phyloP scores from a whole-genome alignment of 2,888 invertebrate genomes.

The Xestia xanthographa region DNA sequence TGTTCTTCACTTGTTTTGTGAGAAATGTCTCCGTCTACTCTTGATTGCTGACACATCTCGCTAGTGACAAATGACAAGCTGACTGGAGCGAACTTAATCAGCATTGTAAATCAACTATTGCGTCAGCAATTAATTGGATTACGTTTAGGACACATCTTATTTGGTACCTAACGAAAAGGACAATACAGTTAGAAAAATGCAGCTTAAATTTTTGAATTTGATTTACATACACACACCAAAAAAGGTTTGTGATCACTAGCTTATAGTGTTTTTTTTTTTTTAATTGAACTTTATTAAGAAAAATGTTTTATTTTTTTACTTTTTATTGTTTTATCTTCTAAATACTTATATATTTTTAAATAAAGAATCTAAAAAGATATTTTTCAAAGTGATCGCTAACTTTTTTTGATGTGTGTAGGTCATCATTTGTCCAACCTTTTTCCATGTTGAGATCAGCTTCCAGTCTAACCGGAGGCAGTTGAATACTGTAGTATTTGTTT shows the following conservation, averaged over 20 bases:
- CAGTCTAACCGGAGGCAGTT: neutral
- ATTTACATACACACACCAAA: no score
- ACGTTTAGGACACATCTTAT: neutral
- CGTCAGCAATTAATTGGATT: slow-evolving; percentile 41
- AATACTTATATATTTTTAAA: no score
- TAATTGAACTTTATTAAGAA: no score
- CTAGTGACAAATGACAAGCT: slow-evolving; percentile 38
- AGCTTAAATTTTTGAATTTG: neutral
- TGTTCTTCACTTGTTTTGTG: neutral
- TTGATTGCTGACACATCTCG: slow-evolving; percentile 39
- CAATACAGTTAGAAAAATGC: neutral
- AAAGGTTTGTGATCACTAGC: no score
- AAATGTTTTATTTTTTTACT: no score
- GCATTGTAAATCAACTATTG: slow-evolving; percentile 53
- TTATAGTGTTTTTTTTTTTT: no score
- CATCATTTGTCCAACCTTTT: neutral
- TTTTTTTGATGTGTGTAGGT: no score
- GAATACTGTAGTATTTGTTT: neutral
- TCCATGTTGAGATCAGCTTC: no score
- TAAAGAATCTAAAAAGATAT: no score
- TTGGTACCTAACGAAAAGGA: neutral
- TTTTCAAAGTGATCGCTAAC: no score
- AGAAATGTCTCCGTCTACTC: neutral
- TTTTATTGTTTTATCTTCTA: no score
- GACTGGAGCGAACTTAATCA: slow-evolving; percentile 48